Percentiles rank a stretch among this genome's conserved stretches.
Evolutionary conservation across 2,113 vertebrate genomes (phyloP).

Genomic region (Tupaia chinensis): DNA sequence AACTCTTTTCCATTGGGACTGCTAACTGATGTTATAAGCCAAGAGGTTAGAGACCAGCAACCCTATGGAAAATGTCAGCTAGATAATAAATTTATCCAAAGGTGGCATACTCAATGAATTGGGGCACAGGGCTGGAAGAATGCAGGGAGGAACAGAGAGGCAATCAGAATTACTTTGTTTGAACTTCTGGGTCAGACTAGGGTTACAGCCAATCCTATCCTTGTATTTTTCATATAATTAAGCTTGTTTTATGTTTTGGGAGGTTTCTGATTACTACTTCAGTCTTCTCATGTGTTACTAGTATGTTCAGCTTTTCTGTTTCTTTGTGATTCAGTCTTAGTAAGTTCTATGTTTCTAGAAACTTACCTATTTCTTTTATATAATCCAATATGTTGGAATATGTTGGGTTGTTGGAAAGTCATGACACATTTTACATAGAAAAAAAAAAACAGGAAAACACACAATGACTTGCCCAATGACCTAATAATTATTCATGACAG

Average conservation of each 20-base stretch:
- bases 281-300: not conserved
- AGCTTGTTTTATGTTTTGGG: not conserved
- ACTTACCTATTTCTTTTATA: not conserved
- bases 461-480: no score
- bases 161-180: not conserved
- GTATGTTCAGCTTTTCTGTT: not conserved
- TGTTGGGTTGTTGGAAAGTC: no score
- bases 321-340: not conserved
- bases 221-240: not conserved
- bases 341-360: not conserved
- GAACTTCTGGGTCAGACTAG: not conserved
- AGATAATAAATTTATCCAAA: not conserved
- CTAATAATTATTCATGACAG: not conserved
- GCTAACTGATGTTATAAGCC: not conserved
- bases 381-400: not conserved
- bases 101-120: not conserved
- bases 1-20: not conserved
- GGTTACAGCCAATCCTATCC: not conserved
- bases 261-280: not conserved
- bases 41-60: not conserved
- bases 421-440: no score
- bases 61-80: not conserved
- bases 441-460: no score
- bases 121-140: not conserved
- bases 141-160: not conserved